Evolutionary conservation across 2,113 vertebrate genomes (phyloP).

Genomic region (Larimichthys polyactis): DNA sequence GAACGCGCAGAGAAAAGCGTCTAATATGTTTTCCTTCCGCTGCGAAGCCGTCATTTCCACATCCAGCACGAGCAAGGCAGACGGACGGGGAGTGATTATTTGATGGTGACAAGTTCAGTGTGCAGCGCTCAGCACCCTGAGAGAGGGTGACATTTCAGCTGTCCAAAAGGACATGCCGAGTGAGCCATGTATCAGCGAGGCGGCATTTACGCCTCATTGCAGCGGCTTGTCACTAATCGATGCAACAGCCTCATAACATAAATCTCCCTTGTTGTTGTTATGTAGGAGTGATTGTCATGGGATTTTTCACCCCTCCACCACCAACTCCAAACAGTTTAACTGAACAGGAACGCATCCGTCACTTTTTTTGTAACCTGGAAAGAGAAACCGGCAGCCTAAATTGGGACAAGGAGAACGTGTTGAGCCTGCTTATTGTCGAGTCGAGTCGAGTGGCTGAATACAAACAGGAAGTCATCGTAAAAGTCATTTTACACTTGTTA

Average conservation of each 20-base stretch:
- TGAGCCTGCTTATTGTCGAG: not conserved
- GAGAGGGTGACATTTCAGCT: constrained; percentile 66
- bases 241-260: constrained; percentile 55
- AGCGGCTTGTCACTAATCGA: constrained; percentile 64
- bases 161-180: constrained; percentile 65
- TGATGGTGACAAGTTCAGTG: constrained; percentile 50
- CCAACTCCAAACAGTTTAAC: constrained; percentile 27
- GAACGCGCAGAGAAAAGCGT: constrained; percentile 8
- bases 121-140: constrained; percentile 34
- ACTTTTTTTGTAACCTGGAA: constrained; percentile 37
- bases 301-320: not conserved
- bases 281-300: constrained; percentile 51
- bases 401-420: constrained; percentile 17
- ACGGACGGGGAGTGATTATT: constrained; percentile 41
- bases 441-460: constrained; percentile 1
- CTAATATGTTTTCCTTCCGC: constrained; percentile 40
- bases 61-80: constrained; percentile 4
- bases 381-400: constrained; percentile 29
- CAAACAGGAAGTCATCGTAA: constrained; percentile 6
- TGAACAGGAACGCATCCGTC: constrained; percentile 25
- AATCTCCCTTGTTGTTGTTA: constrained; percentile 71
- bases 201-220: constrained; percentile 73
- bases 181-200: constrained; percentile 55
- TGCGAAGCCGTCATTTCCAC: constrained; percentile 52
- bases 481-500: constrained; percentile 11